These are phyloP conservation scores for Cyanoderma ruficeps DNA, from an alignment of 2,113 vertebrate genomes.

Conservation along the genomic window DNA sequence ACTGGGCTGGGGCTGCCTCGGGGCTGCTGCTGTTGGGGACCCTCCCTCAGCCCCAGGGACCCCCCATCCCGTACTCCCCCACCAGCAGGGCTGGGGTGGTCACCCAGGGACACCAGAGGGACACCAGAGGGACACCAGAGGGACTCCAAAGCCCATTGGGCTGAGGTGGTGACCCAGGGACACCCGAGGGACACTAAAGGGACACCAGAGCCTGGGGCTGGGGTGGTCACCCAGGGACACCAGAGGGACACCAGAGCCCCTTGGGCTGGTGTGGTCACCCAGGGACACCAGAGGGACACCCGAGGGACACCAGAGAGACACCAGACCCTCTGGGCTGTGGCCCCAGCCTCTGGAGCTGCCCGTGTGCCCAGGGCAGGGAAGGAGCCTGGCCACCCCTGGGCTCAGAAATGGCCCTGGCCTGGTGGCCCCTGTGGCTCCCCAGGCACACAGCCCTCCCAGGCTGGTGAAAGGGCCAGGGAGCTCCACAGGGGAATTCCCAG, in stretches of 20 bases:
- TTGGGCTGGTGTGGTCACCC: no score
- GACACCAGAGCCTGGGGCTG: not conserved
- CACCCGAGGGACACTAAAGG: not conserved
- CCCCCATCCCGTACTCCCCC: not conserved
- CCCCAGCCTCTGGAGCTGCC: not conserved
- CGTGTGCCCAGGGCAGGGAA: not conserved
- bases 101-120: no score
- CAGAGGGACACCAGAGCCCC: not conserved
- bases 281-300: not conserved
- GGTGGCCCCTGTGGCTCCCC: not conserved
- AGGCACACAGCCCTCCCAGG: no score
- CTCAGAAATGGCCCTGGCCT: not conserved
- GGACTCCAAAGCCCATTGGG: no score
- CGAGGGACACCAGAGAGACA: not conserved
- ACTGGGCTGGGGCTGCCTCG: not conserved
- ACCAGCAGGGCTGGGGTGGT: no score
- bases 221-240: no score
- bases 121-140: not conserved
- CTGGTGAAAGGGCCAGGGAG: not conserved
- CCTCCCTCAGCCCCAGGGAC: not conserved
- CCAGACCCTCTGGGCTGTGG: no score
- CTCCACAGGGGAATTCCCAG: not conserved
- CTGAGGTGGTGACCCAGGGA: no score
- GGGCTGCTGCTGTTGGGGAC: not conserved
- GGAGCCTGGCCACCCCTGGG: not conserved